A percentile compares a stretch with the other conserved stretches of the same genome.
These are phyloP conservation scores for Holacanthella duospinosa DNA, from an alignment of 2,888 invertebrate genomes.

Conservation along the genomic window DNA sequence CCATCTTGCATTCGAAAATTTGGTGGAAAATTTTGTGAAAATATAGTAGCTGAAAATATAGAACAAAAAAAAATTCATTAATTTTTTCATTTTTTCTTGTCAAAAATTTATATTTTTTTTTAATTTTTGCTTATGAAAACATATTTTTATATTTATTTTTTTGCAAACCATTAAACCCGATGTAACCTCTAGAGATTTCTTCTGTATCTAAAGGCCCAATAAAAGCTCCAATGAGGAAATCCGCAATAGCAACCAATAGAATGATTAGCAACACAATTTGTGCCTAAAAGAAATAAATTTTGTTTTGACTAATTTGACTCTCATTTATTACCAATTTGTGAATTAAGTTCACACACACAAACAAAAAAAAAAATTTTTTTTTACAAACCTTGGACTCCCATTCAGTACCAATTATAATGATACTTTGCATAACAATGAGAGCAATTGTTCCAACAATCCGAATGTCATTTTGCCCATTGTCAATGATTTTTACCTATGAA, in stretches of 20 bases:
- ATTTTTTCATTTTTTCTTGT: background rate
- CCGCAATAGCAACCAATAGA: constrained; percentile 69
- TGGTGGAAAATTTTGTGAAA: constrained; percentile 36
- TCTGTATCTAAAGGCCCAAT: constrained; percentile 65
- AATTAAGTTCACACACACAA: too few relatives aligned
- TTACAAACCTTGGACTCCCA: constrained; percentile 78
- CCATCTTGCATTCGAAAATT: constrained; percentile 38
- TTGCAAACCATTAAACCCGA: constrained; percentile 83
- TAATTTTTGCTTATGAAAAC: too few relatives aligned
- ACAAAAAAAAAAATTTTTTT: constrained; percentile 8
- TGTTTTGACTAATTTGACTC: constrained; percentile 54
- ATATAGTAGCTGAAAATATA: constrained; percentile 28
- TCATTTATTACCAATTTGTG: constrained; percentile 94
- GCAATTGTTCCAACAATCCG: constrained; percentile 60
- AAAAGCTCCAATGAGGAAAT: constrained; percentile 77
- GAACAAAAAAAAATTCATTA: background rate
- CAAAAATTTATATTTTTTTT: constrained; percentile 5
- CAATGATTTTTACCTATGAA: constrained; percentile 58
- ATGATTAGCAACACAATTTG: constrained; percentile 76
- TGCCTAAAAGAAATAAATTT: constrained; percentile 48
- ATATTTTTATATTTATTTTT: background rate
- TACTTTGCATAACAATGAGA: constrained; percentile 35
- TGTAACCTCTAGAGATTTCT: constrained; percentile 66
- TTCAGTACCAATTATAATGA: constrained; percentile 76
- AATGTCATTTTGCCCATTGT: constrained; percentile 65